Conservation (phyloP, 1,140 invertebrate species). For the Watersipora subatra region DNA sequence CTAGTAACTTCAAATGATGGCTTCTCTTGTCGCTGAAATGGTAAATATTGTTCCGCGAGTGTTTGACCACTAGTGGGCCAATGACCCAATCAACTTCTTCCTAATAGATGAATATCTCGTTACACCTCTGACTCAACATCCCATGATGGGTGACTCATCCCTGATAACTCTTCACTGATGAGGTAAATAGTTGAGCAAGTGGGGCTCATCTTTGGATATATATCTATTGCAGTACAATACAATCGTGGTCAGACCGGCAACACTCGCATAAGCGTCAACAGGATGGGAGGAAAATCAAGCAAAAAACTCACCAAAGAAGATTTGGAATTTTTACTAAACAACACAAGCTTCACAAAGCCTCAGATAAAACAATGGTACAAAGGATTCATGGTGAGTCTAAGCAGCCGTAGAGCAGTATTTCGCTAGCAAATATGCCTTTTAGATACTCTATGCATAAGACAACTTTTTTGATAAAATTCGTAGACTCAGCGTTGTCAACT, state of each 20-base stretch:
- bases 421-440: too few species aligned
- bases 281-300: background rate
- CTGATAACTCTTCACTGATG: background rate
- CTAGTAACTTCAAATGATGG: too few species aligned
- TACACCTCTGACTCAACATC: background rate
- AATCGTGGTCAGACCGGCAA: background rate
- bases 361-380: slow-evolving; percentile 42
- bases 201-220: background rate
- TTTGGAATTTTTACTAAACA: slow-evolving; percentile 32
- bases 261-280: background rate
- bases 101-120: background rate
- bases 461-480: too few species aligned
- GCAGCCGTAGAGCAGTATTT: too few species aligned
- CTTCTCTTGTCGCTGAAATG: too few species aligned
- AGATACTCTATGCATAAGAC: too few species aligned
- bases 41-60: too few species aligned
- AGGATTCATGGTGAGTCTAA: slow-evolving; percentile 38
- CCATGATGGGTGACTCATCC: background rate
- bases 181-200: background rate
- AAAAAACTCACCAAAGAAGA: slow-evolving; percentile 26
- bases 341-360: slow-evolving; percentile 38
- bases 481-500: too few species aligned
- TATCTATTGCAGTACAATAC: background rate
- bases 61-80: too few species aligned
- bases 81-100: background rate